Base-by-base conservation (phyloP, 2,113 vertebrate genomes). In the Pterocles orientalis region DNA sequence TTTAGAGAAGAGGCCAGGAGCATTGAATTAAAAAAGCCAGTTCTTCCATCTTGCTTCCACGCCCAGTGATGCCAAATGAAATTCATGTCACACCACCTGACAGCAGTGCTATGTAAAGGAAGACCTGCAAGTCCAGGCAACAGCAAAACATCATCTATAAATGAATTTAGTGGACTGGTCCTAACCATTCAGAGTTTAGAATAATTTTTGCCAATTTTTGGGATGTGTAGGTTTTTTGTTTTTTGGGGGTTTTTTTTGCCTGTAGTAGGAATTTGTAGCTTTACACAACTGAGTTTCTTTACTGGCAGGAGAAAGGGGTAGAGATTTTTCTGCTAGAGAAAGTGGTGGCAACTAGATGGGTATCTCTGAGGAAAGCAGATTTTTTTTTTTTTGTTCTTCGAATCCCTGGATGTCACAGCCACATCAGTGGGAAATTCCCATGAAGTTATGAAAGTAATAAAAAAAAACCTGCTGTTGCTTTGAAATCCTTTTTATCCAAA, bases 391-490 rank as follows among this genome's bases (percentile, higher is more conserved):
- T 43, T 75, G 13, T 72, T 29, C 36, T 69, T 61, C 36, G 12
- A 48, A 39, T 47, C n/a, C 60, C 29, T 64, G 29, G 76, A 19
- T 85, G 50, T 79, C 57, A 60, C 11, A 76, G 16, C 18, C 31
- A 41, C 13, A 66, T 28, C 24, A 48, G 29, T 43, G 60, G 39
- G 86, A 81, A 91, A 91, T 64, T 70, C 77, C 26, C 54, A 47
- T 47, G 34, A 58, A 91, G n/a, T 69, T 87, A 79, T 50, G 58
- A 69, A 87, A 61, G 26, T 50, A 87, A 87, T 76, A 48, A 79
- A 78, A 56, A 56, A 75, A 71, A 73, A 54, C 4, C 20, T 64
- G 24, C 43, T 75, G 33, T 84, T 85, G 4, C 84, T 84, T 92
- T 91, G 70, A 91, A 88, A 57, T 82, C 28, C 2, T 50, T 76